phyloP scores from a whole-genome alignment of 2,888 invertebrate genomes.

The Calliopum simillimum region DNA sequence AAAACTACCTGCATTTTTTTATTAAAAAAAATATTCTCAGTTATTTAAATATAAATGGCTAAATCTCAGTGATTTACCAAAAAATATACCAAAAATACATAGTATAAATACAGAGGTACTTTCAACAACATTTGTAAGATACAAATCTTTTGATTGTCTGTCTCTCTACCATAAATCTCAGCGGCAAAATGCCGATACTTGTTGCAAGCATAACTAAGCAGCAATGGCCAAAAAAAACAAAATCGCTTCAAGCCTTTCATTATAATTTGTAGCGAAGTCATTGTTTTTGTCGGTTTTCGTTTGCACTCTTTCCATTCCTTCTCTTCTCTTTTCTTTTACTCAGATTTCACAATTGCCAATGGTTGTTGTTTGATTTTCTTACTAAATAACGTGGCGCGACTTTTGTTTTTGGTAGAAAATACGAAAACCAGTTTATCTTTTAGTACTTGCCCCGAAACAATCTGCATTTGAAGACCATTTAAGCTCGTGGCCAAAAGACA shows the following conservation, averaged over 20 bases:
- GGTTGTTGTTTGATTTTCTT: constrained; percentile 13
- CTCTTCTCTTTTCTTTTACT: not conserved
- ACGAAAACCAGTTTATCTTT: constrained; percentile 20
- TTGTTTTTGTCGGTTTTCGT: constrained; percentile 9
- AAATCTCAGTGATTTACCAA: too few relatives aligned
- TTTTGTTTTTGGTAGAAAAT: not conserved
- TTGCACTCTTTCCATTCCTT: not conserved
- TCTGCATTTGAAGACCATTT: constrained; percentile 16
- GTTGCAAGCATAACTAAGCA: constrained; percentile 12
- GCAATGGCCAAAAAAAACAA: too few relatives aligned
- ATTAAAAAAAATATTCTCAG: too few relatives aligned
- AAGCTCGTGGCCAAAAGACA: constrained; percentile 3
- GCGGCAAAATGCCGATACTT: constrained; percentile 8
- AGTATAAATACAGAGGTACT: constrained; percentile 8
- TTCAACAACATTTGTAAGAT: constrained; percentile 15
- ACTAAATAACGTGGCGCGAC: not conserved
- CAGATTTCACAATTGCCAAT: constrained; percentile 10
- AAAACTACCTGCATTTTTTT: too few relatives aligned
- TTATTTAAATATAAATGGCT: too few relatives aligned
- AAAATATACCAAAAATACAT: not conserved
- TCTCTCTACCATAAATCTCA: constrained; percentile 11
- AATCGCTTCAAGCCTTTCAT: too few relatives aligned
- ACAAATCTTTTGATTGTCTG: not conserved
- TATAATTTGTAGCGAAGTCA: not conserved
- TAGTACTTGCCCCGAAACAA: constrained; percentile 4